Evolutionary conservation across 1,140 invertebrate genomes (phyloP).

Genomic region (Orchesella cincta): DNA sequence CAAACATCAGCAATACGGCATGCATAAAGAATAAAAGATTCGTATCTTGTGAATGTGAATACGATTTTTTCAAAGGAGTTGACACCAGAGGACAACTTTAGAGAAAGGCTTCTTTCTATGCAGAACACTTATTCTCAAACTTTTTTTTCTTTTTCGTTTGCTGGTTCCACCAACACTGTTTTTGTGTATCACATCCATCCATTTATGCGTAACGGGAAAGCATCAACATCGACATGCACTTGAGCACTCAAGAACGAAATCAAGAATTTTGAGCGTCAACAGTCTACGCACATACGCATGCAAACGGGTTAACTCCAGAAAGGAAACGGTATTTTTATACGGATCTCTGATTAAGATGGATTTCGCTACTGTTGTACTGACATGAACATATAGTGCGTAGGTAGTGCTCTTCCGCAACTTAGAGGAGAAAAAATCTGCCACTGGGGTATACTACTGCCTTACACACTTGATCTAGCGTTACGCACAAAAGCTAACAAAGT

Average conservation of each 20-base stretch:
- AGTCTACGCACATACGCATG: background rate
- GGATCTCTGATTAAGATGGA: constrained; percentile 22
- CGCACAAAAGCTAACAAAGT: constrained; percentile 4
- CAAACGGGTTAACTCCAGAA: background rate
- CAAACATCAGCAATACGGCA: too few species aligned
- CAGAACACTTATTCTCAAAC: too few species aligned
- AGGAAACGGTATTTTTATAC: constrained; percentile 8
- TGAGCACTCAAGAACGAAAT: background rate
- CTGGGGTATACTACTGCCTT: constrained; percentile 7
- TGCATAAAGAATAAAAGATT: too few species aligned
- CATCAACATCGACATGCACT: constrained; percentile 18
- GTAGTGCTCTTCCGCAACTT: too few species aligned
- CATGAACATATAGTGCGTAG: too few species aligned
- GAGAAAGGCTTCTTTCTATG: too few species aligned
- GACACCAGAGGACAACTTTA: too few species aligned
- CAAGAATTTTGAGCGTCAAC: constrained; percentile 1
- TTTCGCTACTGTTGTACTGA: constrained; percentile 23
- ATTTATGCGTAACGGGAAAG: constrained; percentile 19
- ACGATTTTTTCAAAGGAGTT: too few species aligned
- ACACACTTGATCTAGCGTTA: background rate
- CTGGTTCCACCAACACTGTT: too few species aligned
- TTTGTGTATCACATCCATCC: too few species aligned
- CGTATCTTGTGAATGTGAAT: too few species aligned
- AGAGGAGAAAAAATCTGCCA: constrained; percentile 22
- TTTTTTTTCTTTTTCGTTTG: too few species aligned